These are phyloP conservation scores for Pelobates cultripes DNA, from an alignment of 2,797 vertebrate genomes.

Conservation along the genomic window DNA sequence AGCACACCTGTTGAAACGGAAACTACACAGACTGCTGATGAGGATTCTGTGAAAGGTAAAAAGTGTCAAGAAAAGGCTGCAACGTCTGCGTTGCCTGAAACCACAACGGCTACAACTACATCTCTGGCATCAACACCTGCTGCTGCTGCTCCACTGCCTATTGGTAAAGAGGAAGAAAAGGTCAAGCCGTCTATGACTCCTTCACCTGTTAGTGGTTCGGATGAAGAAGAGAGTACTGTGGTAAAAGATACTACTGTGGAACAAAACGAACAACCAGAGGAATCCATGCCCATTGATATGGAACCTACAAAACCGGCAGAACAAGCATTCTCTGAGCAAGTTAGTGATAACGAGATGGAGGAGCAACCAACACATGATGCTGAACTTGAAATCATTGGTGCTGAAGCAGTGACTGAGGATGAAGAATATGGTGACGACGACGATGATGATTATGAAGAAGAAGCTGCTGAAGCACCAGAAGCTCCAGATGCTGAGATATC, in stretches of 20 bases:
- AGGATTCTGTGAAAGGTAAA: constrained; percentile 16
- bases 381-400: background rate
- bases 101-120: too few relatives aligned
- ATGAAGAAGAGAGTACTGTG: background rate
- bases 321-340: background rate
- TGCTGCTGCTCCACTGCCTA: background rate
- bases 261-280: background rate
- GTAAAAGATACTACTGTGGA: background rate
- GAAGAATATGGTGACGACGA: constrained; percentile 28
- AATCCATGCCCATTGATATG: background rate
- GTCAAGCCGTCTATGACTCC: background rate
- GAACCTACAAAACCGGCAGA: background rate
- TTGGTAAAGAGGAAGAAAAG: background rate
- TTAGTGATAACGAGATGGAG: background rate
- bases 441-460: constrained; percentile 27
- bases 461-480: constrained; percentile 23
- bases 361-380: background rate
- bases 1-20: constrained; percentile 67
- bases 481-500: background rate
- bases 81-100: too few relatives aligned
- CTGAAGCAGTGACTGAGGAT: background rate
- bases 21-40: constrained; percentile 61
- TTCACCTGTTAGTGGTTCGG: background rate
- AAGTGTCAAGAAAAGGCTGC: background rate
- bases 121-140: background rate